A percentile compares a stretch with the other conserved stretches of the same genome.
Evolutionary conservation across 2,797 vertebrate species (phyloP).

Genomic region (Smutsia gigantea): DNA sequence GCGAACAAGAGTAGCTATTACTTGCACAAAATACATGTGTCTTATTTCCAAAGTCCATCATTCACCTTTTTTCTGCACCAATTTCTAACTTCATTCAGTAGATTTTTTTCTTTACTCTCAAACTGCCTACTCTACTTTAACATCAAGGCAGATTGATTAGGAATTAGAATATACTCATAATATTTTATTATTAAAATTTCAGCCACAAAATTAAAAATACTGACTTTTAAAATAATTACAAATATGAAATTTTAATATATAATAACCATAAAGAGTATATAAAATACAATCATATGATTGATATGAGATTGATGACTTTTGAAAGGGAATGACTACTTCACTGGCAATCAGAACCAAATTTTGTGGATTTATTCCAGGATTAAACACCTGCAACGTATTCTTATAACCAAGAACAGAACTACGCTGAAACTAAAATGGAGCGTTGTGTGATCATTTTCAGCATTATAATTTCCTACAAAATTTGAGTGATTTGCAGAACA

Average conservation of each 20-base stretch:
- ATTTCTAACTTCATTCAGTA: neutral
- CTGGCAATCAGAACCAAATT: constrained; percentile 46
- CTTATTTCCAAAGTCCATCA: neutral
- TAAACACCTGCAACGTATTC: constrained; percentile 75
- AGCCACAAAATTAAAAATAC: neutral
- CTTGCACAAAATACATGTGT: neutral
- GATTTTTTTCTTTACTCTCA: neutral
- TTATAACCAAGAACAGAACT: constrained; percentile 73
- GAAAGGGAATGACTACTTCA: constrained; percentile 9
- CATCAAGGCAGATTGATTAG: neutral
- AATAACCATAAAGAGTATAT: neutral
- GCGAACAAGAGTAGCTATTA: neutral
- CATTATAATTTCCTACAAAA: constrained; percentile 82
- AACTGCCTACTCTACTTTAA: neutral
- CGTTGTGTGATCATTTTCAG: constrained; percentile 77
- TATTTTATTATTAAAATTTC: neutral
- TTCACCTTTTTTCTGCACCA: neutral
- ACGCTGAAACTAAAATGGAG: constrained; percentile 72
- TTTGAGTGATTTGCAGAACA: constrained; percentile 81
- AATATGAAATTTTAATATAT: neutral
- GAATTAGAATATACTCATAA: neutral
- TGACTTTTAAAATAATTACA: constrained; percentile 31
- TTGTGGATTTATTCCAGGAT: constrained; percentile 61
- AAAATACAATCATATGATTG: neutral
- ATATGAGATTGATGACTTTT: constrained; percentile 43